Evolutionary conservation across 1,140 invertebrate species (phyloP), one percentile per base, ranked within the genome.

Genomic region (Papilio helenus): DNA sequence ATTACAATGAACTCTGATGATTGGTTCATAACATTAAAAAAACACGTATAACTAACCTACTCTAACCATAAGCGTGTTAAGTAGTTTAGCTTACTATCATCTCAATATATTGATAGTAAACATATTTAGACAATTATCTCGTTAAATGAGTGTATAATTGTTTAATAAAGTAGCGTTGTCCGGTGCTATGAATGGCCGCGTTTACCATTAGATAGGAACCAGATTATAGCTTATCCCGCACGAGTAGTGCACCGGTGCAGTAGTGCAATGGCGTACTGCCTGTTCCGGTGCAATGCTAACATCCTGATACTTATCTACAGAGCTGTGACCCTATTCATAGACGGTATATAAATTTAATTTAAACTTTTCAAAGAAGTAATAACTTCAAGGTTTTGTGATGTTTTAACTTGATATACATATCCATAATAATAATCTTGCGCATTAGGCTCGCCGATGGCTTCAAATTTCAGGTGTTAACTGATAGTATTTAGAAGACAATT

Each of bases 201-300:
- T 42, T 72, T 23, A 72, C n/a, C 34, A 10, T 1, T 12, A 44
- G 71, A 72, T 39, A 72, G 5, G 18, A 72, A 72, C 71, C 71
- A 72, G 71, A 72, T 9, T 34, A 16, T 20, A n/a, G 29, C 5
- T 72, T 44, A 72, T 72, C 71, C n/a, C 29, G 8, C 71, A 18
- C 61, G 58, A 68, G 71, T 44, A 20, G 61, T 26, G 61, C 61
- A 65, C 2, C 61, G 68, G 68, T n/a, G 68, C 68, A 71, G 68
- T 34, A 26, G 29, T 71, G 16, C 68, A 71, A 16, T 20, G 71
- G 71, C n/a, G 71, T 34, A 42, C 71, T 72, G 34, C 29, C 68
- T 14, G 68, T 20, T 34, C 39, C 71, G 71, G 29, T 42, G 34
- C n/a, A 18, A 42, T 71, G 18, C 7, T 34, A 42, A 39, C 7